Conservation (phyloP, 2,797 vertebrate species). For the Kryptolebias ocellatus region DNA sequence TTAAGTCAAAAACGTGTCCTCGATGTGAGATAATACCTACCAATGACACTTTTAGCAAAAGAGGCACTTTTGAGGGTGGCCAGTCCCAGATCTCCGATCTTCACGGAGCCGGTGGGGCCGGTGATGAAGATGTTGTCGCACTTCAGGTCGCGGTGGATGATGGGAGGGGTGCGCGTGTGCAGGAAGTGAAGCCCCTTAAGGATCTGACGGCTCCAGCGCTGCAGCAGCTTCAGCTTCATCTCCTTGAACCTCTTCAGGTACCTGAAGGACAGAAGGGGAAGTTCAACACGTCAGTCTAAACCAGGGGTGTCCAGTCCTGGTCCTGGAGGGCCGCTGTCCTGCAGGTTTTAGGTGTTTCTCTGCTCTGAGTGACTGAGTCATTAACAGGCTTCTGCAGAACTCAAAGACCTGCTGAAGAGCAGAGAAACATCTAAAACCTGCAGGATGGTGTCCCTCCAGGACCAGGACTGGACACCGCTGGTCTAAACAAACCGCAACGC, state of each 20-base stretch:
- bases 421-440: too few species aligned
- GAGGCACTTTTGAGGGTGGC: conserved; percentile 96
- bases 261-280: conserved; percentile 66
- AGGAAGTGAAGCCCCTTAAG: conserved; percentile 97
- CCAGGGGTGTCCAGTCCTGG: background rate
- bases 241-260: conserved; percentile 97
- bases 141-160: conserved; percentile 98
- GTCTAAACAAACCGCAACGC: too few species aligned
- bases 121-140: conserved; percentile 99
- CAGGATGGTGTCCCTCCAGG: too few species aligned
- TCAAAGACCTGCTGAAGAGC: too few species aligned
- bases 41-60: conserved; percentile 98
- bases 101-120: conserved; percentile 94
- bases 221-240: conserved; percentile 96
- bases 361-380: too few species aligned
- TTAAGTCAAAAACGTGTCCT: background rate
- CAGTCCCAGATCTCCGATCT: conserved; percentile 96
- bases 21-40: conserved; percentile 66
- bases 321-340: too few species aligned
- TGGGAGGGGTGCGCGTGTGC: conserved; percentile 94
- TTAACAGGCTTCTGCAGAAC: too few species aligned
- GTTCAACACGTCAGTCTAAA: conserved; percentile 29
- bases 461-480: background rate
- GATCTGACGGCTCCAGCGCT: conserved; percentile 98
- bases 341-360: too few species aligned